Evolutionary conservation across 2,113 vertebrate species (phyloP).

Genomic region (Parotia lawesii): DNA sequence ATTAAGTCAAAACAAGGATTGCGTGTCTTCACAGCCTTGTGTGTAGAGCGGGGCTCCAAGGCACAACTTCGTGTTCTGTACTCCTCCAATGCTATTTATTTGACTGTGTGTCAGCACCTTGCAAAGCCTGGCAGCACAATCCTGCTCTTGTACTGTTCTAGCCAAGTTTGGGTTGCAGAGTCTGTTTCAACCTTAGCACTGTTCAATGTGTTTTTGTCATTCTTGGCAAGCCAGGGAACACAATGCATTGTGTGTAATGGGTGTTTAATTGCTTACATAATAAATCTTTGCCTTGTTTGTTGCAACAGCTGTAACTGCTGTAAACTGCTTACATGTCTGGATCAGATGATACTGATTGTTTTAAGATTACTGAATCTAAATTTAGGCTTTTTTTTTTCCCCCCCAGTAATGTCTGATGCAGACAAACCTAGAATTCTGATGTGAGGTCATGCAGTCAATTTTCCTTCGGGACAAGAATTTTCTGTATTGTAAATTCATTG

Average conservation of each 20-base stretch:
- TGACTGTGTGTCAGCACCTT: background rate
- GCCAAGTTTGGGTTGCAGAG: background rate
- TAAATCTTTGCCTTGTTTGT: constrained; percentile 36
- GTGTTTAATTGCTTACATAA: constrained; percentile 4
- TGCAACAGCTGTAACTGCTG: constrained; percentile 9
- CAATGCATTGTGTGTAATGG: background rate
- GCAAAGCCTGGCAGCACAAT: background rate
- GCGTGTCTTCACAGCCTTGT: background rate
- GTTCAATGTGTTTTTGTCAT: background rate
- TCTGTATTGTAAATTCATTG: background rate
- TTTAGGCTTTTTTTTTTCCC: background rate
- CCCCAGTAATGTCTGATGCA: background rate
- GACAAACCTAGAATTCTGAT: background rate
- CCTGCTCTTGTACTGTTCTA: background rate
- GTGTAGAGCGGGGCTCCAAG: background rate
- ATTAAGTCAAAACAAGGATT: constrained; percentile 3
- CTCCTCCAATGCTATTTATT: background rate
- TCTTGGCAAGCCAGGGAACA: background rate
- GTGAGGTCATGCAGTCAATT: background rate
- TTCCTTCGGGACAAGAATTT: background rate
- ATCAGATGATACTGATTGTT: background rate
- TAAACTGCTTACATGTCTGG: background rate
- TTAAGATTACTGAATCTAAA: background rate
- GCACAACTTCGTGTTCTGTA: background rate
- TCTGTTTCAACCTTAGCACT: background rate